Conservation (phyloP, 2,113 vertebrate species). For the Caracal caracal region DNA sequence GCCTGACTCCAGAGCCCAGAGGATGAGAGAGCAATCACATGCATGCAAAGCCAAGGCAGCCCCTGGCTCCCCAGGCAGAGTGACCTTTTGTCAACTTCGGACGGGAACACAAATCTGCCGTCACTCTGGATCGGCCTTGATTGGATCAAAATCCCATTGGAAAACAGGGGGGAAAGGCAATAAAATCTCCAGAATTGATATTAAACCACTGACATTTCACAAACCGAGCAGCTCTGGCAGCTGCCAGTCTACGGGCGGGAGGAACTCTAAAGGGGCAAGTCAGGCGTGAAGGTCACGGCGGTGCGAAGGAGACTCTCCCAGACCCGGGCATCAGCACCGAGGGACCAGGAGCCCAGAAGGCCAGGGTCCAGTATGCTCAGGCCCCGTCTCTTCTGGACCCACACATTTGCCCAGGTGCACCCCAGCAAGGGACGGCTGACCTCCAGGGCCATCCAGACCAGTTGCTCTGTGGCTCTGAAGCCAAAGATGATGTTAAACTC, state of each 20-base stretch:
- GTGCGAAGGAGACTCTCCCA: slow-evolving; percentile 18
- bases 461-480: neutral
- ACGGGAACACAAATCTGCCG: slow-evolving; percentile 62
- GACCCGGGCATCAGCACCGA: rapidly evolving
- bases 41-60: neutral
- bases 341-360: rapidly evolving
- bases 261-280: slow-evolving; percentile 66
- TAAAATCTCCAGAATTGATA: slow-evolving; percentile 80
- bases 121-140: slow-evolving; percentile 59
- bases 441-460: neutral
- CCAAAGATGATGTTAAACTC: neutral
- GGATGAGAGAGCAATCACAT: neutral
- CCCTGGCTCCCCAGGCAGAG: slow-evolving; percentile 25
- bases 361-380: neutral
- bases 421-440: rapidly evolving
- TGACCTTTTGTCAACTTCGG: slow-evolving; percentile 78
- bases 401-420: neutral
- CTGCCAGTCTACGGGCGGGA: slow-evolving; percentile 76
- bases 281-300: slow-evolving; percentile 81
- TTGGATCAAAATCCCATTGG: slow-evolving; percentile 70
- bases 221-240: slow-evolving; percentile 65
- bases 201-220: slow-evolving; percentile 88
- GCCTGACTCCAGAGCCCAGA: neutral
- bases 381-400: neutral
- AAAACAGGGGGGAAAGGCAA: slow-evolving; percentile 70